Evolutionary conservation across 2,888 invertebrate genomes (phyloP), one percentile per base, ranked within the genome.

Genomic region (Nebria brevicollis): DNA sequence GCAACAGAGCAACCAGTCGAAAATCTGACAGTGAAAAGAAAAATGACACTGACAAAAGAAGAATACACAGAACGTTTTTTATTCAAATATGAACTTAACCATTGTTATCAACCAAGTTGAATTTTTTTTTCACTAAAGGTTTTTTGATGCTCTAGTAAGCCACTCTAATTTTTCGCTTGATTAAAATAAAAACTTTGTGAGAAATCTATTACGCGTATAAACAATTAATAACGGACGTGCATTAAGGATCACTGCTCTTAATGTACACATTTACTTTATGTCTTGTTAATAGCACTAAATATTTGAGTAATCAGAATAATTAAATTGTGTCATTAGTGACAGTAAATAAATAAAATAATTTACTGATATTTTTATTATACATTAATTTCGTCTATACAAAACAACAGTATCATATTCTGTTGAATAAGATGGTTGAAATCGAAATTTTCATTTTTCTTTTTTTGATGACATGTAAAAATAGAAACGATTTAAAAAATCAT

Each of bases 1-100:
- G 73, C 73, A 73, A 26, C 73, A 73, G 41, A 11, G n/a, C 73
- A 73, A 15, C 42, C 26, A 73, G 15, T 15, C 15, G 11, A 20
- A 75, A 64, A 77, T 54, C 72, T 77, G 72, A 77, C 77, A 66
- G 26, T 72, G 72, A 72, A 70, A 54, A 72, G 54, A 26, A 75
- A 79, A 74, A 74, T 78, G 78, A 66, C 73, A 68, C 79, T 79
- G 79, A 75, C 79, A 79, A 20, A 34, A 34, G 34, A 34, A 34
- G 34, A 34, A 54, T 54, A 54, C 8, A 54, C 54, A 11, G 8
- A 11, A 54, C 2, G 7, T 34, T 2, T 13, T 13, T 13, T 54
- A 54, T 54, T 54, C 54, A 54, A 54, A 54, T 54, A 54, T 11
- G 13, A 54, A 54, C 54, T 13, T 2, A 54, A 54, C 54, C 54